Base-by-base conservation (phyloP, 2,888 invertebrate species). In the Hirtodrosophila alboralis region DNA sequence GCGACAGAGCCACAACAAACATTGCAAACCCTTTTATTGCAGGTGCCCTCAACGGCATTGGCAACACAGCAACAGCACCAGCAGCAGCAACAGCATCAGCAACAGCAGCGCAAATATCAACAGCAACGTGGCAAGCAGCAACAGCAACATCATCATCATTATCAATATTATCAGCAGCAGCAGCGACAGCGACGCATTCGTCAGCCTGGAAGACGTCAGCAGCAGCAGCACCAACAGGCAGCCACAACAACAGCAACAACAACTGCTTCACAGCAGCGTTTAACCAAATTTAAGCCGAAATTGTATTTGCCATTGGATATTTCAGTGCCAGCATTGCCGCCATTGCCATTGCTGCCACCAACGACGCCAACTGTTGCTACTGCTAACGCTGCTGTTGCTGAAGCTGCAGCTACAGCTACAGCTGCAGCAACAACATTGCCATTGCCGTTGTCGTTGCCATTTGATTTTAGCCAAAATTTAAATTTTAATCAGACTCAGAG, bases 251-350 rank as follows among this genome's bases (percentile, higher is more conserved):
- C n/a, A n/a, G n/a, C n/a, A n/a, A n/a, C n/a, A n/a, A n/a, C n/a
- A n/a, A n/a, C n/a, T n/a, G n/a, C n/a, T n/a, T n/a, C n/a, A n/a
- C n/a, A n/a, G n/a, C 52, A 53, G n/a, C 66, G 66, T 21, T 14
- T 66, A 33, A 18, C 66, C 9, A 79, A 74, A 47, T 58, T 66
- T 6, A 79, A 77, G 34, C 48, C 65, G 7, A 81, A 77, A 51
- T 12, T 84, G 12, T 84, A 49, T 49, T 48, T 84, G 43, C 79
- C 79, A 13, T 14, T 79, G 57, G 81, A 79, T 14, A 79, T 79
- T 36, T n/a, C 62, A 28, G 75, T 80, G 37, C 85, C 80, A 0
- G 23, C 78, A 9, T 10, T 75, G 52, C 75, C 75, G 4, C 54
- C 75, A 8, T 2, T 64, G 10, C 52, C 36, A n/a, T 10, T 21